Base-by-base conservation (phyloP, 2,888 invertebrate genomes). In the Scaptomyza parva region DNA sequence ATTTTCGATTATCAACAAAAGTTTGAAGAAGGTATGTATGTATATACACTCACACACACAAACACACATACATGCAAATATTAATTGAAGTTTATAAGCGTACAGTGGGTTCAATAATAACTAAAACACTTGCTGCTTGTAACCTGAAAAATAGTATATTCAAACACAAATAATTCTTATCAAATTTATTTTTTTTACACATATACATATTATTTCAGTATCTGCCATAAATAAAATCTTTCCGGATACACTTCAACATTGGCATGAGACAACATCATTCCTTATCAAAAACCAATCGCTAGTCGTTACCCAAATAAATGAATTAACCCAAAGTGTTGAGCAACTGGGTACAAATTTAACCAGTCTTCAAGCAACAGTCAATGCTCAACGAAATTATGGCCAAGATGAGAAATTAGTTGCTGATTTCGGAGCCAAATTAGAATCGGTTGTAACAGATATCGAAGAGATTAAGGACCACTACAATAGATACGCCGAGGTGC, bases 201-300 rank as follows among this genome's bases (percentile, higher is more conserved):
- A 1, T 14, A 35, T 8, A 8, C 14, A 35, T 33, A 33, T 37
- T 12, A 9, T 51, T 43, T 50, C 91, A 94, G 94, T 95, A 87
- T 92, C 94, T 91, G 94, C 94, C 65, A 95, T 94, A 86, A 95
- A 94, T 90, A 94, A 94, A 89, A 93, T 94, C 63, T 94, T 95
- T 75, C 95, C 94, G 51, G 95, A 95, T 88, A 94, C 94, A 2
- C 90, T 96, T 51, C 95, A 96, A 91, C 93, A 94, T 86, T 95
- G 95, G 90, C 95, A 96, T 89, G 94, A 95, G 11, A 93, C 94
- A 7, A 94, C 95, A 9, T 94, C 94, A 86, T 94, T 94, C 77
- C 91, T 96, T 41, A 93, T 94, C 66, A 94, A 94, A 70, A 96
- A 95, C 90, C 95, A 95, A 76, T 95, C 93, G 26, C 92, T 92